phyloP scores from a whole-genome alignment of 2,113 vertebrate genomes.

The Oostethus manadensis region DNA sequence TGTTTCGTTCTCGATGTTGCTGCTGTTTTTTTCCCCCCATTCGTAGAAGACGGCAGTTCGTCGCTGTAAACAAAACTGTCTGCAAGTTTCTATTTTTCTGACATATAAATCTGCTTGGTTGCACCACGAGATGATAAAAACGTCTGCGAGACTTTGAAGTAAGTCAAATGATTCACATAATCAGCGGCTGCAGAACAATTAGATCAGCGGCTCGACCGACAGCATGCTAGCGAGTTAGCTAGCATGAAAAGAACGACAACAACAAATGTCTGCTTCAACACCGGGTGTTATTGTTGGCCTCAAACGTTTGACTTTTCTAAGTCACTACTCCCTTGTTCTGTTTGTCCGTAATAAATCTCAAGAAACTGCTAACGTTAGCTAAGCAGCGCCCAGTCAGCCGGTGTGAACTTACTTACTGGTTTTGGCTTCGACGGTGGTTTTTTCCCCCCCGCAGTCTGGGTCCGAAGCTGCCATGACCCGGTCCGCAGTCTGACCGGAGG shows the following conservation, averaged over 20 bases:
- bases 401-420: not conserved
- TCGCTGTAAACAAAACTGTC: not conserved
- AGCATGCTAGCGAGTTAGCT: not conserved
- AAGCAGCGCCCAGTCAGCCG: not conserved
- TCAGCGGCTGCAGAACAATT: not conserved
- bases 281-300: not conserved
- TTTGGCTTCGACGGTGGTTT: conserved; percentile 34
- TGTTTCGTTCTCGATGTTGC: too few species aligned
- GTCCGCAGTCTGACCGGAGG: conserved; percentile 70
- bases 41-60: not conserved
- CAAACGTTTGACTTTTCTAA: not conserved
- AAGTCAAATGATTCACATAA: not conserved
- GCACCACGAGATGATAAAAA: not conserved
- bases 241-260: not conserved
- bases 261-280: not conserved
- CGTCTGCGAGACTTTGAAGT: not conserved
- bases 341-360: too few species aligned
- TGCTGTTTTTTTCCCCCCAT: not conserved
- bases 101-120: too few species aligned
- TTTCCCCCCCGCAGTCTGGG: too few species aligned
- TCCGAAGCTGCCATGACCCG: conserved; percentile 76
- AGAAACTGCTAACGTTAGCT: not conserved
- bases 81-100: too few species aligned
- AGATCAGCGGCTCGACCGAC: too few species aligned
- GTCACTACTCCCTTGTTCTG: too few species aligned